A percentile compares a stretch with the other conserved stretches of the same genome.
phyloP scores from a whole-genome alignment of 2,113 vertebrate species.

The Passerina amoena region DNA sequence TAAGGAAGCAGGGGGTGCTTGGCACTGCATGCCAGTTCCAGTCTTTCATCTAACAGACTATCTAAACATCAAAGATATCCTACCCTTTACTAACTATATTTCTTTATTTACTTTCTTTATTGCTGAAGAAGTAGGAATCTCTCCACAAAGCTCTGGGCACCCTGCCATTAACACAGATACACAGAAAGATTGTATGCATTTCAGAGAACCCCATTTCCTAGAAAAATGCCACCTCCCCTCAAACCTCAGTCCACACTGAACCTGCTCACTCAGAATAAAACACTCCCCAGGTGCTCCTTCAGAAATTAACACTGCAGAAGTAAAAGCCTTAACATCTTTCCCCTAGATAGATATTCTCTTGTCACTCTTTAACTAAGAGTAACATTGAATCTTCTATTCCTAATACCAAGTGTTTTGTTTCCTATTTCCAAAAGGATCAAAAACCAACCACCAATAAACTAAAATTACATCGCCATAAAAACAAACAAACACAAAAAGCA shows the following conservation, averaged over 20 bases:
- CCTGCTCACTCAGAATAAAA: background rate
- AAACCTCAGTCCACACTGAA: background rate
- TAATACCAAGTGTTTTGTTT: background rate
- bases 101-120: constrained; percentile 11
- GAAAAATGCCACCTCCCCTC: background rate
- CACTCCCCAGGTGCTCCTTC: background rate
- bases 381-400: background rate
- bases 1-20: constrained; percentile 30
- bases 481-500: background rate
- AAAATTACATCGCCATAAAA: background rate
- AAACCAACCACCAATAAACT: background rate
- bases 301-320: background rate
- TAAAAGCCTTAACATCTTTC: background rate
- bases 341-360: background rate
- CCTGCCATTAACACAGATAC: background rate
- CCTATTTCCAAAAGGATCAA: background rate
- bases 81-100: background rate
- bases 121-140: background rate
- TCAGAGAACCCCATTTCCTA: background rate
- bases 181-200: background rate
- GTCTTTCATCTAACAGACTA: constrained; percentile 44
- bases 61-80: constrained; percentile 57
- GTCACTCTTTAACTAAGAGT: background rate
- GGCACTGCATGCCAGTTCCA: background rate
- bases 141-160: constrained; percentile 27